Percentiles rank a stretch among this genome's conserved stretches.
Evolutionary conservation across 2,113 vertebrate genomes (phyloP).

Genomic region (Craseonycteris thonglongyai): DNA sequence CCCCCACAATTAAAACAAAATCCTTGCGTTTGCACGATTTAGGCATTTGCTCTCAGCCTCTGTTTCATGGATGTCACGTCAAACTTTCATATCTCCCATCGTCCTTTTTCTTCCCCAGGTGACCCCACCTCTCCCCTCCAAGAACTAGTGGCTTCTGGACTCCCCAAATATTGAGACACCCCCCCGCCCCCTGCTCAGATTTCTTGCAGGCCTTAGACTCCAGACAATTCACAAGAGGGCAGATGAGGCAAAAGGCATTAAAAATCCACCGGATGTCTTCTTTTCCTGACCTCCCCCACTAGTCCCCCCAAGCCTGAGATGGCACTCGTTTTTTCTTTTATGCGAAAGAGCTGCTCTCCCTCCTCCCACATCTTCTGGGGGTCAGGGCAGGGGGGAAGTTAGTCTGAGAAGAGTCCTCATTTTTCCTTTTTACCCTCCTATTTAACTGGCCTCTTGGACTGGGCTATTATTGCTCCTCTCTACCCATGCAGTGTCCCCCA

Average conservation of each 20-base stretch:
- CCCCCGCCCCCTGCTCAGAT: neutral
- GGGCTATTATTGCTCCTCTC: neutral
- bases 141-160: neutral
- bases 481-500: neutral
- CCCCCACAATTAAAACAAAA: slow-evolving; percentile 16
- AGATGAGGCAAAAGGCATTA: neutral
- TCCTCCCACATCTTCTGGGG: neutral
- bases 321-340: neutral
- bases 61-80: neutral
- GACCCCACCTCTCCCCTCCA: neutral
- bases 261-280: neutral
- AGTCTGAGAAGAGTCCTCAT: neutral
- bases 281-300: neutral
- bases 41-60: neutral
- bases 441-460: neutral
- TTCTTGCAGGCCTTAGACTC: neutral
- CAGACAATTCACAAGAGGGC: neutral
- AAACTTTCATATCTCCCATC: neutral
- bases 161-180: neutral
- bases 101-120: neutral
- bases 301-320: neutral
- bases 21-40: neutral
- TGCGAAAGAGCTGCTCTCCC: neutral
- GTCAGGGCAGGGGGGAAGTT: neutral
- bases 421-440: neutral